These are phyloP conservation scores for Apantesis nais DNA, from an alignment of 2,888 invertebrate genomes.

Conservation along the genomic window DNA sequence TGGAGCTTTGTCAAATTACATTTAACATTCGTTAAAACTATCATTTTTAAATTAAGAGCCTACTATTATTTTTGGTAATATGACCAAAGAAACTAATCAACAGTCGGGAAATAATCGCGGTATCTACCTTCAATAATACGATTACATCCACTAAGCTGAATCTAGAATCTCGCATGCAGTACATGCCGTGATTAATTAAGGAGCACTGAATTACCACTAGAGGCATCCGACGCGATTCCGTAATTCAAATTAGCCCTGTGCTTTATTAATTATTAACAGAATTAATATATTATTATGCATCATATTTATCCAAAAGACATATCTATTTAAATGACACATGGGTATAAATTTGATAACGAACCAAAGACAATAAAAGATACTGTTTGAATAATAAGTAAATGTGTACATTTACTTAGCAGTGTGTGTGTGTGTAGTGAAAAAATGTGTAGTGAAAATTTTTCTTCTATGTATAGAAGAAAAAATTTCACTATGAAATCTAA, in stretches of 20 bases:
- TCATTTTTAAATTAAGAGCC: too few species aligned
- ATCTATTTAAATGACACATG: neutral
- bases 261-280: constrained; percentile 38
- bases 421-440: too few species aligned
- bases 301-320: neutral
- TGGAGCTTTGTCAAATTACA: too few species aligned
- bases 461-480: too few species aligned
- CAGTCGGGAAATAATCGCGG: neutral
- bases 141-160: constrained; percentile 14
- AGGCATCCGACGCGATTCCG: constrained; percentile 43
- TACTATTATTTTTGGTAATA: too few species aligned
- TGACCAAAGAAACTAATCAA: too few species aligned
- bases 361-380: neutral
- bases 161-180: constrained; percentile 34
- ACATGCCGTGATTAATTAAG: constrained; percentile 50
- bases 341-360: neutral
- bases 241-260: constrained; percentile 48
- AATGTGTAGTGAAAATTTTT: too few species aligned
- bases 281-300: neutral
- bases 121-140: constrained; percentile 8
- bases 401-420: too few species aligned
- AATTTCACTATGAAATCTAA: neutral
- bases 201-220: constrained; percentile 45
- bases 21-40: too few species aligned
- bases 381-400: too few species aligned